These are phyloP conservation scores for Anniella stebbinsi DNA, from an alignment of 2,797 vertebrate species.

Conservation along the genomic window DNA sequence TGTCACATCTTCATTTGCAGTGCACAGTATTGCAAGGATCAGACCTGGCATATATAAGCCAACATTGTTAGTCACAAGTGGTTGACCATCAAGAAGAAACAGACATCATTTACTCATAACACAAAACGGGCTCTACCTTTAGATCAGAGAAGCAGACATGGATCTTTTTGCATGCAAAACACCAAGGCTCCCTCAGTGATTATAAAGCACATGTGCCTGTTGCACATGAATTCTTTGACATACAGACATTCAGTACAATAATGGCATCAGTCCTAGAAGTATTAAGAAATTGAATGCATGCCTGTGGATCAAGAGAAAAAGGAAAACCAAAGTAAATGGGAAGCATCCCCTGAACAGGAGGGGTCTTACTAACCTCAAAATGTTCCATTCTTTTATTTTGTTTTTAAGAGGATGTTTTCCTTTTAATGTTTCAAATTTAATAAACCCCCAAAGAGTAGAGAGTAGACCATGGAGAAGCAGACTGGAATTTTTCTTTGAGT, in stretches of 20 bases:
- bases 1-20: not conserved
- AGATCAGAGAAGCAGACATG: not conserved
- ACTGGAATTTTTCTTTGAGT: conserved; percentile 31
- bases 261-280: conserved; percentile 10
- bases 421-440: conserved; percentile 65
- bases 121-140: not conserved
- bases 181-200: not conserved
- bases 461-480: conserved; percentile 27
- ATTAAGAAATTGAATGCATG: conserved; percentile 15
- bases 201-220: not conserved
- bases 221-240: not conserved
- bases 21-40: not conserved
- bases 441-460: conserved; percentile 55
- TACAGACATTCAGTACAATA: conserved; percentile 6
- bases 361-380: conserved; percentile 41
- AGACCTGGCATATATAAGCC: not conserved
- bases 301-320: conserved; percentile 32
- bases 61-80: not conserved
- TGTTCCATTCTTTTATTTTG: conserved; percentile 37
- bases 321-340: conserved; percentile 44
- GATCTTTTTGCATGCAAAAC: not conserved
- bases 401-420: conserved; percentile 53
- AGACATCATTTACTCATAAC: not conserved
- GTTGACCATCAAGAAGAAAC: not conserved
- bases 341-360: conserved; percentile 23